Evolutionary conservation across 1,140 invertebrate species (phyloP).

Genomic region (Chironomus tepperi): DNA sequence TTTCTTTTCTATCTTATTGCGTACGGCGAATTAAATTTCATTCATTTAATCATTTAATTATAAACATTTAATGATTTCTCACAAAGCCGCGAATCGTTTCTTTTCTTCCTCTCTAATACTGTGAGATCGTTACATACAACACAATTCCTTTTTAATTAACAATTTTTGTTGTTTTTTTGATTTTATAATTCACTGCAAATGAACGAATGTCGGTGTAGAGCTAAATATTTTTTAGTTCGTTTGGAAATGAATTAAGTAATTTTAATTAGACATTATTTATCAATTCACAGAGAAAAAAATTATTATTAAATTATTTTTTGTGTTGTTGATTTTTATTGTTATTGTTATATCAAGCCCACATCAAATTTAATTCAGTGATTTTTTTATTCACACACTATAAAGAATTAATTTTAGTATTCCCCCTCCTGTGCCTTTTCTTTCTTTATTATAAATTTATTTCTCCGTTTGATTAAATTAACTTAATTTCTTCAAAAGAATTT

Average conservation of each 20-base stretch:
- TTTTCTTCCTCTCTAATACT: not conserved
- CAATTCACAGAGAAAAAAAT: not conserved
- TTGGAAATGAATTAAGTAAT: slow-evolving; percentile 14
- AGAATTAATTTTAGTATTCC: not conserved
- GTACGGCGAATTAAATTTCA: slow-evolving; percentile 19
- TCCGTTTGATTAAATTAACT: too few relatives aligned
- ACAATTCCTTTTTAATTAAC: slow-evolving; percentile 23
- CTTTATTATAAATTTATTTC: not conserved
- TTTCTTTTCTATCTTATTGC: slow-evolving; percentile 10
- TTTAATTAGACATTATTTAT: not conserved
- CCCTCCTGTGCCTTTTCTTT: not conserved
- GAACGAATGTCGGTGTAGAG: not conserved
- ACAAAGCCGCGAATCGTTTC: slow-evolving; percentile 3
- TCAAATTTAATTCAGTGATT: not conserved
- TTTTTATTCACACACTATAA: not conserved
- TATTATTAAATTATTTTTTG: not conserved
- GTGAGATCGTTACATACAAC: not conserved
- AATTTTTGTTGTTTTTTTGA: not conserved
- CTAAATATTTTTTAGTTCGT: not conserved
- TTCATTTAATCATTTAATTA: slow-evolving; percentile 23
- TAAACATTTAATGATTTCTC: slow-evolving; percentile 23
- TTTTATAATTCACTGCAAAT: slow-evolving; percentile 4
- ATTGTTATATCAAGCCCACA: not conserved
- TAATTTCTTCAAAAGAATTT: too few relatives aligned
- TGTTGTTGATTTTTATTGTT: not conserved